Conservation (phyloP, 2,113 vertebrate genomes). For the Solea solea region DNA sequence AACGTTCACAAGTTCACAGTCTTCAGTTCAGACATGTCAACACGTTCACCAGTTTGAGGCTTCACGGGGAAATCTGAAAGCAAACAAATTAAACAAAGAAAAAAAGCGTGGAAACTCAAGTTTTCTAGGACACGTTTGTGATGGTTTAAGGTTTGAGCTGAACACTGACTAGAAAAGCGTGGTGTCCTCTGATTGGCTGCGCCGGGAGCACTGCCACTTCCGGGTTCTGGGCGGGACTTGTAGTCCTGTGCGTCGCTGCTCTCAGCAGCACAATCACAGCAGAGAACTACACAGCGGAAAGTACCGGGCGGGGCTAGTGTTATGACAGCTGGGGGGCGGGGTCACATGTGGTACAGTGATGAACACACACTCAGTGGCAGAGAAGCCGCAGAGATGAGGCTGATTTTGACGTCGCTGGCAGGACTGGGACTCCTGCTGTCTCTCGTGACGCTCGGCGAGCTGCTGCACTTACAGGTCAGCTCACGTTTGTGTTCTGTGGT, state of each 20-base stretch:
- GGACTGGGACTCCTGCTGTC: constrained; percentile 20
- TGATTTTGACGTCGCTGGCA: constrained; percentile 42
- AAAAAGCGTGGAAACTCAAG: too few species aligned
- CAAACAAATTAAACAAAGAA: too few species aligned
- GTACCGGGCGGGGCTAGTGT: constrained; percentile 6
- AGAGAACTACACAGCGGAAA: constrained; percentile 24
- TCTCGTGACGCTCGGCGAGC: constrained; percentile 45
- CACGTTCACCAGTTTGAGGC: too few species aligned
- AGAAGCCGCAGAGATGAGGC: neutral
- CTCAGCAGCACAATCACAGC: accelerated
- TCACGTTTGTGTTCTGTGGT: neutral
- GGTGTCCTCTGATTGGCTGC: constrained; percentile 75
- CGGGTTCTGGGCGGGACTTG: constrained; percentile 38
- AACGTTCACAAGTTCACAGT: too few species aligned
- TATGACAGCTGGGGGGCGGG: constrained; percentile 36
- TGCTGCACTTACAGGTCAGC: constrained; percentile 70
- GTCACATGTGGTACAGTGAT: too few species aligned
- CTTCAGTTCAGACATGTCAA: too few species aligned
- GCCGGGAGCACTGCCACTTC: neutral
- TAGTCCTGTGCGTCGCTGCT: constrained; percentile 47
- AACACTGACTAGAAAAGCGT: constrained; percentile 63
- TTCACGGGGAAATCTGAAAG: too few species aligned
- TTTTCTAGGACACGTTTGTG: too few species aligned
- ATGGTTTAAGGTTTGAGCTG: too few species aligned
- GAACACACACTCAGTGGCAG: too few species aligned